phyloP scores from a whole-genome alignment of 2,888 invertebrate species.

The Camptogramma bilineatum region DNA sequence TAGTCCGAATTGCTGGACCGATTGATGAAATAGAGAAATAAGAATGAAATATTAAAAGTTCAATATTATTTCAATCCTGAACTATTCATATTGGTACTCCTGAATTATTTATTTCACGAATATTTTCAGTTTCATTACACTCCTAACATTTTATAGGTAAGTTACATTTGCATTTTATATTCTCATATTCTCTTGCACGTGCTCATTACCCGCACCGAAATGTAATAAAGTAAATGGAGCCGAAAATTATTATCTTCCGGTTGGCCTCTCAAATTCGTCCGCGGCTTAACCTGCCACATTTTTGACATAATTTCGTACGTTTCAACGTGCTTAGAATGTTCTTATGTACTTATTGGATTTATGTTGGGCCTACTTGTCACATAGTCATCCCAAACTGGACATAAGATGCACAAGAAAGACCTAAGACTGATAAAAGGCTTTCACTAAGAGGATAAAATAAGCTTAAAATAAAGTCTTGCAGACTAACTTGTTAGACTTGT shows the following conservation, averaged over 20 bases:
- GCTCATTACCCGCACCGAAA: slow-evolving; percentile 58
- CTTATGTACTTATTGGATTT: background rate
- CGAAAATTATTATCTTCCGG: slow-evolving; percentile 63
- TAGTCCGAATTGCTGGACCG: background rate
- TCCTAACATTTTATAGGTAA: background rate
- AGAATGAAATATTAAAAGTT: background rate
- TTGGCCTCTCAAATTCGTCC: slow-evolving; percentile 53
- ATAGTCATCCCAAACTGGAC: too few species aligned
- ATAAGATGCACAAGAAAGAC: too few species aligned
- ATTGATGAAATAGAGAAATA: background rate
- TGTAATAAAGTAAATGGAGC: slow-evolving; percentile 70
- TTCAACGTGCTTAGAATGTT: slow-evolving; percentile 26
- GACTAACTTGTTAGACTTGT: background rate
- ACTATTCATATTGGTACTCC: too few species aligned
- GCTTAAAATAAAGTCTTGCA: background rate
- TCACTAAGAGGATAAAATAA: background rate
- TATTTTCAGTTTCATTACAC: background rate
- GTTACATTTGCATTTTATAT: slow-evolving; percentile 11
- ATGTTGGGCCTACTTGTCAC: too few species aligned
- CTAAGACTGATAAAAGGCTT: too few species aligned
- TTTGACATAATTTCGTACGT: slow-evolving; percentile 50
- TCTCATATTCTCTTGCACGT: slow-evolving; percentile 38
- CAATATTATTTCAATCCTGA: background rate
- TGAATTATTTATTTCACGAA: background rate
- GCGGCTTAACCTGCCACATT: slow-evolving; percentile 52